Evolutionary conservation across 2,113 vertebrate genomes (phyloP), one percentile per base, ranked within the genome.

Genomic region (Acanthisitta chloris): DNA sequence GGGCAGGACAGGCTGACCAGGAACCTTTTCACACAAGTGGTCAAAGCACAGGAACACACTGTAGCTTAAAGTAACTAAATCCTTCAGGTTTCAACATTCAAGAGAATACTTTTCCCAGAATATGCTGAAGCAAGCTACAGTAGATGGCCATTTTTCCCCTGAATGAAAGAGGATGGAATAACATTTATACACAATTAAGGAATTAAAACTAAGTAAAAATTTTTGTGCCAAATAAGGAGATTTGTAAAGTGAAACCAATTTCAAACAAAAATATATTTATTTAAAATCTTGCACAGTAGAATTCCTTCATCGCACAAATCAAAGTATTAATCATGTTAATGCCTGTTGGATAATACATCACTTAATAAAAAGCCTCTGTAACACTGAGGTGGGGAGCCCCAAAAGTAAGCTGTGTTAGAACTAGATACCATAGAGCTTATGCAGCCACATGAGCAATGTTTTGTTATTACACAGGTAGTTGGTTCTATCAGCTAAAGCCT

Each of bases 381-480:
- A 45, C 8, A 5, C 2, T 49, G 57, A 87, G 34, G 45, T 94
- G 90, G 85, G 49, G 79, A 93, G 69, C 85, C 91, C 79, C 59
- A 6, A 61, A 93, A 95, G 57, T 91, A 94, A 96, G 86, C 88
- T 93, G 91, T 46, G 48, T 93, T 66, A 81, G 48, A 94, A 84
- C 87, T 34, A 92, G 73, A 87, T 19, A 51, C 49, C 82, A n/a
- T 46, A 69, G 7, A 96, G 83, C 73, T 89, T 92, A 71, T 36
- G 84, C 90, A 96, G 95, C 96, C 95, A 97, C 92, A 95, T 48
- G 94, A 98, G 96, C 97, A 98, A 94, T 93, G 65, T 77, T 94
- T 97, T 92, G 89, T 98, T 98, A 98, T 98, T 97, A 98, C 97
- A 98, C 97, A 98, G 97, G 97, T 98, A 98, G 97, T 98, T 98